A percentile compares a stretch with the other conserved stretches of the same genome.
These are phyloP conservation scores for Anseranas semipalmata DNA, from an alignment of 2,113 vertebrate genomes.

Conservation along the genomic window DNA sequence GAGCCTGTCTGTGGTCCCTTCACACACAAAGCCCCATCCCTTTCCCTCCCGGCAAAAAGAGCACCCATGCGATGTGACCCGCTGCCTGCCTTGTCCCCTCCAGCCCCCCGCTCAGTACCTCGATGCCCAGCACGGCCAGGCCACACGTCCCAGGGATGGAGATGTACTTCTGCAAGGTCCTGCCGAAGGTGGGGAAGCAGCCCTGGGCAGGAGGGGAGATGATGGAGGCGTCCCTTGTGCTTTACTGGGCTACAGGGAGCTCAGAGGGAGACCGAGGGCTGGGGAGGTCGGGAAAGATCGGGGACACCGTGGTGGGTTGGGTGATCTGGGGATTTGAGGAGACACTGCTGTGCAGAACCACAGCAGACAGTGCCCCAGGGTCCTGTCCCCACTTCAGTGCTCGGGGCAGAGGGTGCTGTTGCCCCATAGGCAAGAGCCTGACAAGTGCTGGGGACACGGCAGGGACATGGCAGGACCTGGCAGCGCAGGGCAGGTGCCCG, in stretches of 20 bases:
- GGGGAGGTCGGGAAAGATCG: accelerated
- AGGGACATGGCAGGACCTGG: accelerated
- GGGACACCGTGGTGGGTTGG: accelerated
- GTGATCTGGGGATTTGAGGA: neutral
- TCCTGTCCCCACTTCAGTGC: neutral
- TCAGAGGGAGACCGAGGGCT: neutral
- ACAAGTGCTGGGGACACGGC: neutral
- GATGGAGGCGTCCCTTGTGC: accelerated
- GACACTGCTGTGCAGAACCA: too few relatives aligned
- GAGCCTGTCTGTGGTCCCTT: neutral
- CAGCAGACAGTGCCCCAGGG: accelerated
- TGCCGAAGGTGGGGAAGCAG: constrained; percentile 38
- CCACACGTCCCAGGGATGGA: constrained; percentile 28
- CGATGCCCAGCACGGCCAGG: constrained; percentile 31
- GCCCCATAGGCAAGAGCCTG: neutral
- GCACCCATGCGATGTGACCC: accelerated
- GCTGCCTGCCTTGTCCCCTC: neutral
- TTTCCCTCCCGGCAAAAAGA: accelerated
- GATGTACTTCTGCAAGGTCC: constrained; percentile 20
- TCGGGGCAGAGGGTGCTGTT: neutral
- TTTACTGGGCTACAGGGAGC: neutral
- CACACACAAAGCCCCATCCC: neutral
- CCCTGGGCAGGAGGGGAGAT: neutral
- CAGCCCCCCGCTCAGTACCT: neutral
- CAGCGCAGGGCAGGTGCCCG: neutral